Conservation (phyloP, 2,888 invertebrate genomes). For the Chrysotoxum bicinctum region DNA sequence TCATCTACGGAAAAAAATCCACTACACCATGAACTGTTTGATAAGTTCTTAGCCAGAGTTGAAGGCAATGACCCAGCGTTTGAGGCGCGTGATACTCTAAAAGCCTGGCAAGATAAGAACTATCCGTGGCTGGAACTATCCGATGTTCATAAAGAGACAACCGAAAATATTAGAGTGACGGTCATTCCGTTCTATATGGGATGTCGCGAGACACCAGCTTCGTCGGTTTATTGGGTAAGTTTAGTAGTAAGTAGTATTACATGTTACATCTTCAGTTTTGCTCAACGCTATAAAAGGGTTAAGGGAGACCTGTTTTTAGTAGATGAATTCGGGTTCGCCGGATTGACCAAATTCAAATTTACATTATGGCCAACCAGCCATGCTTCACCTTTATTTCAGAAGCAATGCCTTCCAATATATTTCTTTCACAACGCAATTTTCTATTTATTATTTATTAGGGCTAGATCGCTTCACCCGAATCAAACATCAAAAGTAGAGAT, state of each 20-base stretch:
- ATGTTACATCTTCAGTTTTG: no score
- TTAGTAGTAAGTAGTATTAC: no score
- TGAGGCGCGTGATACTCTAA: constrained; percentile 92
- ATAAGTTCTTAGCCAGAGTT: constrained; percentile 93
- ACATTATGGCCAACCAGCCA: no score
- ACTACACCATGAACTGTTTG: constrained; percentile 97
- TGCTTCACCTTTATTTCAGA: no score
- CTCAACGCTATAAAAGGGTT: no score
- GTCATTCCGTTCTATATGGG: constrained; percentile 99
- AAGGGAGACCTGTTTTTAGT: no score
- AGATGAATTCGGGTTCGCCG: no score
- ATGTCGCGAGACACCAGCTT: constrained; percentile 93
- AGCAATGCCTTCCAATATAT: no score
- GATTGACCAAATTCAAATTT: no score
- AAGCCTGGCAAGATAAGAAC: constrained; percentile 98
- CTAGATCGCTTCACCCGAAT: constrained; percentile 68
- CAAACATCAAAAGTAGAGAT: constrained; percentile 60
- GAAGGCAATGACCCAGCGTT: constrained; percentile 93
- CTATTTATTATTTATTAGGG: constrained; percentile 14
- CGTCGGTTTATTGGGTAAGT: constrained; percentile 91
- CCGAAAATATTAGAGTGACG: constrained; percentile 94
- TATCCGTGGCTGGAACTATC: constrained; percentile 98
- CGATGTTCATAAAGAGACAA: constrained; percentile 98
- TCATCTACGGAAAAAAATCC: constrained; percentile 92
- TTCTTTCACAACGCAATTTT: no score